Evolutionary conservation across 2,797 vertebrate species (phyloP), one percentile per base, ranked within the genome.

Genomic region (Bradypus variegatus): DNA sequence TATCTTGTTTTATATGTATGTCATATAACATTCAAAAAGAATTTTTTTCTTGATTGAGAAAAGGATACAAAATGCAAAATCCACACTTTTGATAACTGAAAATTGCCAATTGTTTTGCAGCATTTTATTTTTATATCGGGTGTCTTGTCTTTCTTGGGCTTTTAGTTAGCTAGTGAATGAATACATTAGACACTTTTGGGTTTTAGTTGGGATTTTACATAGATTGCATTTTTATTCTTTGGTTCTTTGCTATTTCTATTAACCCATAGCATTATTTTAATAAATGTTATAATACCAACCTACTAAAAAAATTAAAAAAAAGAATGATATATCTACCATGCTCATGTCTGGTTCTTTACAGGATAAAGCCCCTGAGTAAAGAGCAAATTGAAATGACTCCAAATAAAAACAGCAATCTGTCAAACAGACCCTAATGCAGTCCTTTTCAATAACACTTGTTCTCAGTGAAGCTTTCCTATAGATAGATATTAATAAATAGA

Each of bases 1-100:
- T 98, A 98, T 98, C 97, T 98, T 98, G 98, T 98, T 98, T 98
- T 98, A 97, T 98, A 98, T 98, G 98, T 98, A 98, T 98, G 98
- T 98, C 98, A 98, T 98, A 98, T 98, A 98, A 98, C 97, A 98
- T 98, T 98, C 97, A 98, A 98, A 96, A 98, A 97, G 96, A 98
- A 97, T 97, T 98, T 98, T 98, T 98, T 98, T 98, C 97, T 97
- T 98, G 97, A 98, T 98, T 97, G 97, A 98, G 97, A 98, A 98
- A 98, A 98, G 97, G 97, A 97, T 98, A 97, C 97, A 98, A 98
- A 97, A 98, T 97, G 97, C 97, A 97, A 97, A 97, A 96, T 97
- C 96, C 97, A 98, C 97, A 94, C 97, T 98, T 98, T 98, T 98
- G 98, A 98, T 98, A 98, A 98, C 97, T 97, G 97, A 97, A 97